A percentile compares a stretch with the other conserved stretches of the same genome.
These are phyloP conservation scores for Adelphocoris suturalis DNA, from an alignment of 2,888 invertebrate genomes.

Conservation along the genomic window DNA sequence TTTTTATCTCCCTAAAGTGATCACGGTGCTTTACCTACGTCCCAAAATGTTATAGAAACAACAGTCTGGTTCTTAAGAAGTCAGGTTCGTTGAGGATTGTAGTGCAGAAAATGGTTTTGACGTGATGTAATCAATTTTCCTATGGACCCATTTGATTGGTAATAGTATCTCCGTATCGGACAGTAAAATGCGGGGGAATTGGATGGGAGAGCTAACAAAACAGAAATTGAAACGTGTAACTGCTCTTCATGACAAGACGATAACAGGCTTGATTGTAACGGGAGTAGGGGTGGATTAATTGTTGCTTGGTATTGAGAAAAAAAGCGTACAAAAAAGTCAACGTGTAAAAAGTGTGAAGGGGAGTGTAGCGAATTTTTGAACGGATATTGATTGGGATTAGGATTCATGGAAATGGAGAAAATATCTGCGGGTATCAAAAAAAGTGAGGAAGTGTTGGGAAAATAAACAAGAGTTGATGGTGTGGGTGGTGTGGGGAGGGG, in stretches of 20 bases:
- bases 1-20: no score
- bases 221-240: slow-evolving; percentile 7
- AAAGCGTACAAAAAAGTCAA: background rate
- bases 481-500: background rate
- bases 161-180: no score
- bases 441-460: slow-evolving; percentile 58
- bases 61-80: no score
- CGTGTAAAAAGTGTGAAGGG: background rate
- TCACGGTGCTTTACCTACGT: no score
- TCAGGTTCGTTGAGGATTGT: no score
- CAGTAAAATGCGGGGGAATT: no score
- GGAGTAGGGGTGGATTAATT: background rate
- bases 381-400: slow-evolving; percentile 47
- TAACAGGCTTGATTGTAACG: background rate
- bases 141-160: no score
- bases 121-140: no score
- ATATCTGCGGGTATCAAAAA: slow-evolving; percentile 43
- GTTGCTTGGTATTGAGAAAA: background rate
- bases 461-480: slow-evolving; percentile 57
- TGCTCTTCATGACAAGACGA: background rate
- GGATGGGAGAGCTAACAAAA: background rate
- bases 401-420: background rate
- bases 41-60: no score
- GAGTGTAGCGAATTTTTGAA: slow-evolving; percentile 1
- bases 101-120: no score